Conservation (phyloP, 2,888 invertebrate genomes). For the Pyrocoelia pectoralis region DNA sequence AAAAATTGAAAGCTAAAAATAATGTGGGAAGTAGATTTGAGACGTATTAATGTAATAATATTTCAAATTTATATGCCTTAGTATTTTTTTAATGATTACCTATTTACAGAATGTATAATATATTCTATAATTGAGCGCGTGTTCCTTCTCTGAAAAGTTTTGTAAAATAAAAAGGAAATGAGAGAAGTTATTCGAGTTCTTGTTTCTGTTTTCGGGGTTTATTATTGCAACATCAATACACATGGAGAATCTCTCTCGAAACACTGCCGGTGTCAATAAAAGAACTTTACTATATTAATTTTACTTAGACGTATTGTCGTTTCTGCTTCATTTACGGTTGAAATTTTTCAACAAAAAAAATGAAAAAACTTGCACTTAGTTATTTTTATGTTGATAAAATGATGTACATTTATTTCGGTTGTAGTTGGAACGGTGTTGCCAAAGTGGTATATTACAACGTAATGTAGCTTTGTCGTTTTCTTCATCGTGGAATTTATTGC, state of each 20-base stretch:
- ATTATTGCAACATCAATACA: neutral
- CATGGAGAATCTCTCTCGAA: neutral
- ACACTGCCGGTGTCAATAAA: neutral
- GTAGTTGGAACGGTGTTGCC: neutral
- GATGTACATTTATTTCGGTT: neutral
- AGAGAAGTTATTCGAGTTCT: neutral
- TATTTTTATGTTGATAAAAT: slow-evolving; percentile 12
- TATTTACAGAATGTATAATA: neutral
- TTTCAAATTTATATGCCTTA: neutral
- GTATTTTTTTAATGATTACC: neutral
- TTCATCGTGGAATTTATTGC: slow-evolving; percentile 8
- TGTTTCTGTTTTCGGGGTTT: neutral
- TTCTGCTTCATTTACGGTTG: neutral
- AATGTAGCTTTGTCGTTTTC: slow-evolving; percentile 7
- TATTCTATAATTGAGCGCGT: neutral
- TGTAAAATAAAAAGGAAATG: neutral
- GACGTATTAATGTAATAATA: neutral
- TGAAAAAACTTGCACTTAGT: neutral
- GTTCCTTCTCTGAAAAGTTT: neutral
- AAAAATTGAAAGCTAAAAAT: neutral
- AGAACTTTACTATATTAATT: neutral
- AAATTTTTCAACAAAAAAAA: neutral
- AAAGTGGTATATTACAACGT: slow-evolving; percentile 8
- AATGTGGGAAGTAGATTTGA: neutral
- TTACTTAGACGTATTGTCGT: slow-evolving; percentile 2